phyloP scores from a whole-genome alignment of 23 tunicate genomes.

The Diplosoma virens region DNA sequence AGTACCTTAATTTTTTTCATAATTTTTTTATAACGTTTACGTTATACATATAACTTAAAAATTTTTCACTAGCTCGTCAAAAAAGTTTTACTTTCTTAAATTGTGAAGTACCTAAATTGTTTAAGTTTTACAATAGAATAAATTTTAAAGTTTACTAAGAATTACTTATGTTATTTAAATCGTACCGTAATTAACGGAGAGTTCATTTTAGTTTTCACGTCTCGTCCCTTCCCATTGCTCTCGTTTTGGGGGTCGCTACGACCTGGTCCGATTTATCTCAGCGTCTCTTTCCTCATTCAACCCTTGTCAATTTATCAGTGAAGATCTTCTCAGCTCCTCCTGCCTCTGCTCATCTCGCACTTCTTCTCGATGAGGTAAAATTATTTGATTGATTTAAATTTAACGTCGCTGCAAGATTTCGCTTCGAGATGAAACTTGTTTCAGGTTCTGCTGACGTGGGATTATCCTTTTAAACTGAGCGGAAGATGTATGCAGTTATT shows the following conservation, averaged over 20 bases:
- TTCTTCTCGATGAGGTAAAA: slow-evolving; percentile 54
- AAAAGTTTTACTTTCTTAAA: too few species aligned
- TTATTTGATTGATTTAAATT: neutral
- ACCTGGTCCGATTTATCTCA: slow-evolving; percentile 63
- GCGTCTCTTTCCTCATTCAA: slow-evolving; percentile 61
- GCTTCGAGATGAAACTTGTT: neutral
- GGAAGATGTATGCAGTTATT: slow-evolving; percentile 60
- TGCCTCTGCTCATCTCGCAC: slow-evolving; percentile 61
- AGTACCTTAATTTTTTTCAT: too few species aligned
- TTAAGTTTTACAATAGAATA: too few species aligned
- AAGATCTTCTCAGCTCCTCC: slow-evolving; percentile 61
- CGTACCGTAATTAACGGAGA: too few species aligned
- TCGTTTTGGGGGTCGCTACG: slow-evolving; percentile 74
- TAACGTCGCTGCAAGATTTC: neutral
- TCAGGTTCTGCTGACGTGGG: slow-evolving; percentile 41
- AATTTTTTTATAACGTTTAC: too few species aligned
- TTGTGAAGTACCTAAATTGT: too few species aligned
- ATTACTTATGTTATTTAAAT: too few species aligned
- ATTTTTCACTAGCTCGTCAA: too few species aligned
- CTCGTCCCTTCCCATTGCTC: slow-evolving; percentile 23
- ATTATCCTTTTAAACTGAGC: slow-evolving; percentile 65
- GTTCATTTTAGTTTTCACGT: slow-evolving; percentile 30
- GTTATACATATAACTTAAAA: too few species aligned
- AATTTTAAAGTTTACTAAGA: too few species aligned
- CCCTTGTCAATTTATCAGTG: slow-evolving; percentile 39